phyloP scores from a whole-genome alignment of 2,888 invertebrate species.

The Drosophila colorata region DNA sequence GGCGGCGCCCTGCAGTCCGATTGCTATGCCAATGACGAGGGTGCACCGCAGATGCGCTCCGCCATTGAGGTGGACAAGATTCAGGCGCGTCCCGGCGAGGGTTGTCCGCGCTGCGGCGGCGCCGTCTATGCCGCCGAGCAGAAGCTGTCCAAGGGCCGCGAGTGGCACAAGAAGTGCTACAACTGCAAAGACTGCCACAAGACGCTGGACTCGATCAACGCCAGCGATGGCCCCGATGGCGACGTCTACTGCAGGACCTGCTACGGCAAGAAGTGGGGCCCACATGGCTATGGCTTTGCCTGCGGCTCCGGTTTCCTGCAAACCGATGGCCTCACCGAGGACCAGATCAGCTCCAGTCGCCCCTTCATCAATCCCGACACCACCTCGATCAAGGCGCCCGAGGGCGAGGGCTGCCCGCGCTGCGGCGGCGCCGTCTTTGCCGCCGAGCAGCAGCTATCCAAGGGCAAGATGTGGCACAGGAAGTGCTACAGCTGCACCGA shows the following conservation, averaged over 20 bases:
- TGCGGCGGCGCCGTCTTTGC: constrained; percentile 98
- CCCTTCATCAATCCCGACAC: constrained; percentile 95
- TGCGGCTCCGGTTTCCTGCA: constrained; percentile 97
- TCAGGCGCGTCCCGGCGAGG: constrained; percentile 93
- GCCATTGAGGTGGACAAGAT: constrained; percentile 92
- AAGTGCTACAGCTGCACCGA: constrained; percentile 97
- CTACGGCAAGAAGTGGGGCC: constrained; percentile 99
- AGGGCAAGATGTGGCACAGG: constrained; percentile 98
- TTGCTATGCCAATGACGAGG: constrained; percentile 89
- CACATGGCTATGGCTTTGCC: constrained; percentile 98
- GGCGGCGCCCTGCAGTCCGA: constrained; percentile 97
- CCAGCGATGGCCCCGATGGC: constrained; percentile 96
- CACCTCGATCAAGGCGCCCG: constrained; percentile 94
- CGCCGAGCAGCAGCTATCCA: constrained; percentile 98
- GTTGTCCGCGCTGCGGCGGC: constrained; percentile 95
- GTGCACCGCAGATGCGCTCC: constrained; percentile 87
- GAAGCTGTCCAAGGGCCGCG: constrained; percentile 94
- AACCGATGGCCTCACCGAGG: constrained; percentile 95
- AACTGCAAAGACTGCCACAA: constrained; percentile 97
- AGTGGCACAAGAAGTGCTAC: constrained; percentile 97
- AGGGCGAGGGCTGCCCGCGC: constrained; percentile 95
- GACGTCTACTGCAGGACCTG: constrained; percentile 98
- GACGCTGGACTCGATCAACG: constrained; percentile 97
- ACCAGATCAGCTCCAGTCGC: constrained; percentile 91
- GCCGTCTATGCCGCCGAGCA: constrained; percentile 97